Conservation (phyloP, 2,797 vertebrate genomes). For the Pelochelys cantorii region DNA sequence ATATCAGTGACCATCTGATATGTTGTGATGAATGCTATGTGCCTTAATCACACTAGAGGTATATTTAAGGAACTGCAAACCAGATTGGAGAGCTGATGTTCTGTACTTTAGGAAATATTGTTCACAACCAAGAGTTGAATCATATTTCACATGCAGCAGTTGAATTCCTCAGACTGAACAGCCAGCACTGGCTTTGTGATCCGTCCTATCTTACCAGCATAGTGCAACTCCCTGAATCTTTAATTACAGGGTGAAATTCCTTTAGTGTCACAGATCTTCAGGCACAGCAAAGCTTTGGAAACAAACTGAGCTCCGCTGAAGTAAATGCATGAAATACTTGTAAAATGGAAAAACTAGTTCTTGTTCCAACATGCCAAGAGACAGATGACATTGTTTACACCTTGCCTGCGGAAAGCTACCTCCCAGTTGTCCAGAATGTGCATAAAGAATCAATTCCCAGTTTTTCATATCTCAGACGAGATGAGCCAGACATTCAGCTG, state of each 20-base stretch:
- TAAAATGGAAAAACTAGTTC: background rate
- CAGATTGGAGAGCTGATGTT: background rate
- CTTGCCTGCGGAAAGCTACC: background rate
- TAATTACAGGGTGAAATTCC: background rate
- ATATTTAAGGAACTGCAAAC: background rate
- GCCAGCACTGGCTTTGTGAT: background rate
- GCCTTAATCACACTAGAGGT: background rate
- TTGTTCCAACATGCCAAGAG: background rate
- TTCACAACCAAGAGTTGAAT: background rate
- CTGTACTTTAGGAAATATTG: background rate
- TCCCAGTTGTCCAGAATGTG: background rate
- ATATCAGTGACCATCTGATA: rapidly evolving
- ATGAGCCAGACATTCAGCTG: background rate
- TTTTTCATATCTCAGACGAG: background rate
- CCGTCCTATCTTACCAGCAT: background rate
- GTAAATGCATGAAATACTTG: background rate
- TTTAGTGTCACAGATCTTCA: conserved; percentile 5
- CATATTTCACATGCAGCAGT: background rate
- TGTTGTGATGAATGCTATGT: background rate
- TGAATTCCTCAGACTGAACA: background rate
- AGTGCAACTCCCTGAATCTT: background rate
- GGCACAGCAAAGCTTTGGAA: background rate
- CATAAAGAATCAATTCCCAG: background rate
- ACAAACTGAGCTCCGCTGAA: background rate
- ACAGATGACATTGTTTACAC: background rate